A percentile compares a stretch with the other conserved stretches of the same genome.
These are phyloP conservation scores for Crypturellus undulatus DNA, from an alignment of 2,113 vertebrate species.

Conservation along the genomic window DNA sequence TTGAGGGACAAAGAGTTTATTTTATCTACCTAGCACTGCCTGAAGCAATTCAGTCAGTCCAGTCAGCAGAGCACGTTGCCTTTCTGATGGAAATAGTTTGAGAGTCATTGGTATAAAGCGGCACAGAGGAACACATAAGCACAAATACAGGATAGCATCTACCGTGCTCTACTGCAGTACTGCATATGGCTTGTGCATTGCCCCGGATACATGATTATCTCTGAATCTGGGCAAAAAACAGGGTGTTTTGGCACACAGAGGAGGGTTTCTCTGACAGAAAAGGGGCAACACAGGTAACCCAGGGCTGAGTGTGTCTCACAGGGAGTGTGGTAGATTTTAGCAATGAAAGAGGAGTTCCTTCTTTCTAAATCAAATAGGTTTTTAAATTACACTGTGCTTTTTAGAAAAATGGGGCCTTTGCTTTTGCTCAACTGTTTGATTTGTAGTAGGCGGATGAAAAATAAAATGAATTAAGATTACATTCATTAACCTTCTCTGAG, in stretches of 20 bases:
- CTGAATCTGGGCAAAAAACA: not conserved
- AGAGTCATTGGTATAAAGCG: not conserved
- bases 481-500: not conserved
- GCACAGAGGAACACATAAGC: not conserved
- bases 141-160: not conserved
- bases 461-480: not conserved
- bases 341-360: not conserved
- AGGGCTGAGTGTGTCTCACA: not conserved
- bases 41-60: not conserved
- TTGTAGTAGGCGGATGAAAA: not conserved
- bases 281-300: not conserved
- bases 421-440: not conserved
- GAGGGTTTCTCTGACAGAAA: not conserved
- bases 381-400: not conserved
- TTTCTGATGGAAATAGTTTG: not conserved
- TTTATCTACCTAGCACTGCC: not conserved
- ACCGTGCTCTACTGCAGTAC: not conserved
- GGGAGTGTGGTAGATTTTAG: not conserved
- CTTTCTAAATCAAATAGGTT: not conserved
- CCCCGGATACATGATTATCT: not conserved
- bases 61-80: not conserved
- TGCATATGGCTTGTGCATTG: not conserved
- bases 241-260: not conserved
- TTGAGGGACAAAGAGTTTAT: not conserved
- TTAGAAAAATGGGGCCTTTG: not conserved